These are phyloP conservation scores for Daboia siamensis DNA, from an alignment of 2,113 vertebrate species.

Conservation along the genomic window DNA sequence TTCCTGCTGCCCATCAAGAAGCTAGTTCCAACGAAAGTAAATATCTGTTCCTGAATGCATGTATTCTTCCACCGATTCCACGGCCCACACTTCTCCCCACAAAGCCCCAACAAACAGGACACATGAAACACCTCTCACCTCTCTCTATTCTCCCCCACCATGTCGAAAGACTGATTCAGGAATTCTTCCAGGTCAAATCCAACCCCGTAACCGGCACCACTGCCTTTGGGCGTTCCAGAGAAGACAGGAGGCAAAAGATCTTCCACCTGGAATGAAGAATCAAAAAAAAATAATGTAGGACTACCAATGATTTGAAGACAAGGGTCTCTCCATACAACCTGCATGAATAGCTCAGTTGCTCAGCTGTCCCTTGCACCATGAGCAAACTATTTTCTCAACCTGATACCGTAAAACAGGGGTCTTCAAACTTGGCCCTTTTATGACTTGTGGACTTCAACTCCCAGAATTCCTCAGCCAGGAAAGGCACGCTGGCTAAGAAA, in stretches of 20 bases:
- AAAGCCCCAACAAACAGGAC: background rate
- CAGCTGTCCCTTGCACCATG: background rate
- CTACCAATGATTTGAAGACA: background rate
- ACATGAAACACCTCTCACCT: constrained; percentile 53
- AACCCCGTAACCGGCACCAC: constrained; percentile 86
- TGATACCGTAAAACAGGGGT: background rate
- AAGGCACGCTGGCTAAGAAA: too few relatives aligned
- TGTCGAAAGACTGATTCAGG: constrained; percentile 83
- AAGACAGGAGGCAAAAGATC: constrained; percentile 86
- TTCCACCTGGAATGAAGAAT: constrained; percentile 74
- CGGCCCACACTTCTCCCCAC: background rate
- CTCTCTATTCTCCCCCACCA: constrained; percentile 75
- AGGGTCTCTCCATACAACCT: background rate
- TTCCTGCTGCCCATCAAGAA: background rate
- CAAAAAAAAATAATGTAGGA: background rate
- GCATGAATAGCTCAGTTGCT: background rate
- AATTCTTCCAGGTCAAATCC: constrained; percentile 90
- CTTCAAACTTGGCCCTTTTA: too few relatives aligned
- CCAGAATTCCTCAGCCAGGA: too few relatives aligned
- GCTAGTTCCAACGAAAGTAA: background rate
- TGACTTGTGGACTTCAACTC: too few relatives aligned
- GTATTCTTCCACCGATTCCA: background rate
- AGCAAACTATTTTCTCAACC: background rate
- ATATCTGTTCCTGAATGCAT: too few relatives aligned
- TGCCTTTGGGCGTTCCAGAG: constrained; percentile 89